A percentile compares a stretch with the other conserved stretches of the same genome.
Conservation (phyloP, 2,888 invertebrate genomes). For the Nomada goodeniana region DNA sequence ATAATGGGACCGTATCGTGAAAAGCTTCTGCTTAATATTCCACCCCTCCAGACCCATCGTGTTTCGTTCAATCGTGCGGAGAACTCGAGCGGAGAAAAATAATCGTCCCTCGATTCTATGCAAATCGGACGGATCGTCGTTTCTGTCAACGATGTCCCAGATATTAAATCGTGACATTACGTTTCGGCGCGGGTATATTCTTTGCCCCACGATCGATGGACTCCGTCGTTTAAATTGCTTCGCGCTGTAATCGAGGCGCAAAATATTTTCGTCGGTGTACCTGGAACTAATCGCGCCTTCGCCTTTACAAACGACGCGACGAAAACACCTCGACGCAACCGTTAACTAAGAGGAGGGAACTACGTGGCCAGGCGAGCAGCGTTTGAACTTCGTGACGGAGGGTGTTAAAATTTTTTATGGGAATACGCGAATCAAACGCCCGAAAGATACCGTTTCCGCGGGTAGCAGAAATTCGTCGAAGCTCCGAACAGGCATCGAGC, state of each 20-base stretch:
- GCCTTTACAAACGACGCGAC: constrained; percentile 56
- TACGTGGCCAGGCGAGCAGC: not conserved
- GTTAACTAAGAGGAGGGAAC: constrained; percentile 32
- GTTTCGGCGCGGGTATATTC: not conserved
- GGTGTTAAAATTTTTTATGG: not conserved
- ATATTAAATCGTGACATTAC: constrained; percentile 20
- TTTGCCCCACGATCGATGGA: not conserved
- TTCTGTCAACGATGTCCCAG: constrained; percentile 11
- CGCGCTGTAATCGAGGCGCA: constrained; percentile 14
- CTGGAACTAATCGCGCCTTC: constrained; percentile 48
- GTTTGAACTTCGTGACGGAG: not conserved
- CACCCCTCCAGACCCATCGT: constrained; percentile 1
- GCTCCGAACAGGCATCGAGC: not conserved
- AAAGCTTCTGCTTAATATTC: not conserved
- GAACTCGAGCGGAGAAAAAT: constrained; percentile 11
- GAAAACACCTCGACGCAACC: constrained; percentile 50
- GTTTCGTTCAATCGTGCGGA: constrained; percentile 17
- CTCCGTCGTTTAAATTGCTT: constrained; percentile 17
- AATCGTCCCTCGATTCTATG: constrained; percentile 31
- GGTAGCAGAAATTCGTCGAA: not conserved
- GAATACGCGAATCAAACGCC: not conserved
- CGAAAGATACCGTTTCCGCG: not conserved
- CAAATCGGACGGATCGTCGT: constrained; percentile 23
- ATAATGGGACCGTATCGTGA: not conserved
- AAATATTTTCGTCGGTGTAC: constrained; percentile 35